Conservation (phyloP, 2,888 invertebrate genomes). For the Ernsta delagoae region DNA sequence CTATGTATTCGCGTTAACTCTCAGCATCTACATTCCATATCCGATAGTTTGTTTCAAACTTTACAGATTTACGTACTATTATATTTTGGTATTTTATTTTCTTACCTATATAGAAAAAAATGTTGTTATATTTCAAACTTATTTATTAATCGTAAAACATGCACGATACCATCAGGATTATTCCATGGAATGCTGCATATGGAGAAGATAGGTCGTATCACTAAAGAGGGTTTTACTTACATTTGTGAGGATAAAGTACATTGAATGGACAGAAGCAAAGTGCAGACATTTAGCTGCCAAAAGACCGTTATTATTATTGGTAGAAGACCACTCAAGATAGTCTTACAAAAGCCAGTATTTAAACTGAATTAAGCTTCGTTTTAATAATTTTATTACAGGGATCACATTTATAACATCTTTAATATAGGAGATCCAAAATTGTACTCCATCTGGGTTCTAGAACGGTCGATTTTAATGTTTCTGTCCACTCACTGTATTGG, state of each 20-base stretch:
- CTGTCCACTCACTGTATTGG: background rate
- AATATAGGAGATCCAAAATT: no score
- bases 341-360: no score
- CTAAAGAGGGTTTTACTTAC: background rate
- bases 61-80: no score
- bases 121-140: background rate
- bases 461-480: background rate
- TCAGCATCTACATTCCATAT: background rate
- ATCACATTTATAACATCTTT: no score
- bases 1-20: no score
- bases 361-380: no score
- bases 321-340: no score
- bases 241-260: background rate
- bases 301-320: no score
- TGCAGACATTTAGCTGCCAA: no score
- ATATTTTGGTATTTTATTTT: no score
- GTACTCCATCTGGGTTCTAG: background rate
- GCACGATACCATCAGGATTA: background rate
- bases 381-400: no score
- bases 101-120: no score
- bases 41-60: background rate
- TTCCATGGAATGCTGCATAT: constrained; percentile 10
- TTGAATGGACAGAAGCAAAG: constrained; percentile 14
- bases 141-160: background rate
- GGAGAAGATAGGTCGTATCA: background rate